These are phyloP conservation scores for Hemitrygon akajei DNA, from an alignment of 2,797 vertebrate genomes.

Conservation along the genomic window DNA sequence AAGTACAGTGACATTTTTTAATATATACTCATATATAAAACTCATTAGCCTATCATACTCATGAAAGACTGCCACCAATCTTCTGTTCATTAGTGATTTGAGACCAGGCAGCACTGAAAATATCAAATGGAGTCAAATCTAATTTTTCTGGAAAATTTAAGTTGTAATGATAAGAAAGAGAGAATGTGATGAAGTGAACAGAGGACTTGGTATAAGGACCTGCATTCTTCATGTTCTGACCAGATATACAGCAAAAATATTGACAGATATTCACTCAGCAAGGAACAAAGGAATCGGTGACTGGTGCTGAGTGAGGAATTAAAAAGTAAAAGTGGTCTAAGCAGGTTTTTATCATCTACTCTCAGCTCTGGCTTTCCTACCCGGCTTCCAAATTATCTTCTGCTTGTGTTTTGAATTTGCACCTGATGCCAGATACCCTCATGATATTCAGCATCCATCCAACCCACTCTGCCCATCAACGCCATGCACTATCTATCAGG, in stretches of 20 bases:
- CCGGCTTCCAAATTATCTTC: too few species aligned
- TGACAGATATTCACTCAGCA: neutral
- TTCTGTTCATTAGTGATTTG: neutral
- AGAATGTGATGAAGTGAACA: neutral
- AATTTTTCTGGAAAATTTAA: neutral
- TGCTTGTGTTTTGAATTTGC: neutral
- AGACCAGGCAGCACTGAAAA: neutral
- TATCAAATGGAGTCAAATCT: neutral
- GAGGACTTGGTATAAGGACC: neutral
- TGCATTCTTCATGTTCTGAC: neutral
- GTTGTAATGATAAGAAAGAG: neutral
- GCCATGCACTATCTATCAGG: too few species aligned
- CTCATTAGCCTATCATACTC: neutral
- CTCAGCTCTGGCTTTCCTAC: neutral
- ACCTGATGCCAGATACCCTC: neutral
- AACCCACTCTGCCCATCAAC: neutral
- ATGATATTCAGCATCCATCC: neutral
- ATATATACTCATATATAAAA: neutral
- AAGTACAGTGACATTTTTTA: neutral
- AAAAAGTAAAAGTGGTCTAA: neutral
- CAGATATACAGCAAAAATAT: neutral
- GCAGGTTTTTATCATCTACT: neutral
- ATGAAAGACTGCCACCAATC: neutral
- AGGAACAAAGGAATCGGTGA: neutral
- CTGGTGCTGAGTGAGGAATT: neutral